These are phyloP conservation scores for Diphyllodes magnificus DNA, from an alignment of 2,113 vertebrate genomes.

Conservation along the genomic window DNA sequence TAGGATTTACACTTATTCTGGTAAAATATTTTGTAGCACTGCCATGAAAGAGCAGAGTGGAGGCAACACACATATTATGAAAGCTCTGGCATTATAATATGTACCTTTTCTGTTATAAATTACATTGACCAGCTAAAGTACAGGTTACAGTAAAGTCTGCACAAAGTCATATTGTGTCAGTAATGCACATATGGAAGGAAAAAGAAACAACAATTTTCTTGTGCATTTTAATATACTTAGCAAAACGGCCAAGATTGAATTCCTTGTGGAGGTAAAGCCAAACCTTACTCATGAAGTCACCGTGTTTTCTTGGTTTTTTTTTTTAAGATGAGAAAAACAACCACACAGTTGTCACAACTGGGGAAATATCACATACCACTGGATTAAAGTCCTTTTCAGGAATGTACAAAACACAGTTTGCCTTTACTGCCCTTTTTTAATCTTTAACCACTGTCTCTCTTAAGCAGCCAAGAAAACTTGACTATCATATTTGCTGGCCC, in stretches of 20 bases:
- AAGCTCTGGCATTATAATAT: background rate
- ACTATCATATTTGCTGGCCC: background rate
- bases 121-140: slow-evolving; percentile 47
- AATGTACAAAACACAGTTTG: slow-evolving; percentile 23
- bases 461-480: slow-evolving; percentile 37
- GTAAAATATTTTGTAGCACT: slow-evolving; percentile 35
- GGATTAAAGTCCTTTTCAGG: background rate
- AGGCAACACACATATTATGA: background rate
- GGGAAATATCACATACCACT: slow-evolving; percentile 39
- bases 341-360: background rate
- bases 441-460: background rate
- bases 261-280: background rate
- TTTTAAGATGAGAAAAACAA: slow-evolving; percentile 39
- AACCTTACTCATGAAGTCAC: slow-evolving; percentile 15
- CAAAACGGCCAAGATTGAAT: background rate
- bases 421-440: background rate
- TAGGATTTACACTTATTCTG: background rate
- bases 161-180: background rate
- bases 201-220: background rate
- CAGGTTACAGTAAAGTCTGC: slow-evolving; percentile 24
- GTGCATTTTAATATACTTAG: background rate
- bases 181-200: background rate
- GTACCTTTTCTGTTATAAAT: slow-evolving; percentile 31
- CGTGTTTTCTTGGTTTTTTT: background rate
- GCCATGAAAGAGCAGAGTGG: background rate